A percentile compares a stretch with the other conserved stretches of the same genome.
Evolutionary conservation across 2,797 vertebrate species (phyloP).

Genomic region (Avahi laniger): DNA sequence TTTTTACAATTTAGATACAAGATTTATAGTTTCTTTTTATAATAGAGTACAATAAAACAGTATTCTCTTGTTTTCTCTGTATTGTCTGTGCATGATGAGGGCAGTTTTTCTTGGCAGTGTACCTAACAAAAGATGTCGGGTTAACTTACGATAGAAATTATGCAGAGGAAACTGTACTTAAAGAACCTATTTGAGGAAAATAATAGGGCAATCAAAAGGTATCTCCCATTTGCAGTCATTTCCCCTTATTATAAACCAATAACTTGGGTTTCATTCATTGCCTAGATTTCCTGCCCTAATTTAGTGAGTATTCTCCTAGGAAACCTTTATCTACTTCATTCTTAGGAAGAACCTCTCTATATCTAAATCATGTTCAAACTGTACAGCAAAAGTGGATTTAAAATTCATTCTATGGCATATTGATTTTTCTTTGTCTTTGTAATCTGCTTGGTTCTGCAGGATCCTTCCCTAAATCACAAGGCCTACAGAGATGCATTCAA

Average conservation of each 20-base stretch:
- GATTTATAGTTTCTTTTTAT: neutral
- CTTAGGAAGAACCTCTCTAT: constrained; percentile 70
- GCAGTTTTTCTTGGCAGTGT: constrained; percentile 26
- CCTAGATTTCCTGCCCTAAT: constrained; percentile 73
- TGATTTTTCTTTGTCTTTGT: constrained; percentile 80
- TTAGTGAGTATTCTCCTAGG: constrained; percentile 75
- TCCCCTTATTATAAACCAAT: constrained; percentile 67
- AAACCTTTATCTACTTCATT: constrained; percentile 76
- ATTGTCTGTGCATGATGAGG: neutral
- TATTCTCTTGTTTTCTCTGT: constrained; percentile 28
- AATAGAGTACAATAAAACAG: neutral
- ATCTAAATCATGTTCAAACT: constrained; percentile 77
- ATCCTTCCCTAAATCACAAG: constrained; percentile 98
- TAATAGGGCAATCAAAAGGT: constrained; percentile 62
- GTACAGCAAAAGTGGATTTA: constrained; percentile 70
- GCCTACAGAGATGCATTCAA: constrained; percentile 98
- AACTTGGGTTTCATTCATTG: constrained; percentile 72
- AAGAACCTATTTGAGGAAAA: constrained; percentile 64
- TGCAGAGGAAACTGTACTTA: constrained; percentile 51
- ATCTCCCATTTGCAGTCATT: constrained; percentile 38
- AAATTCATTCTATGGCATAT: constrained; percentile 78
- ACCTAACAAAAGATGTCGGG: constrained; percentile 36
- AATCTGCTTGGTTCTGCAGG: constrained; percentile 88
- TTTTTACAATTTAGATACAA: neutral
- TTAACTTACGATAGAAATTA: constrained; percentile 51